phyloP scores from a whole-genome alignment of 1,140 invertebrate species.

The Bradysia coprophila region DNA sequence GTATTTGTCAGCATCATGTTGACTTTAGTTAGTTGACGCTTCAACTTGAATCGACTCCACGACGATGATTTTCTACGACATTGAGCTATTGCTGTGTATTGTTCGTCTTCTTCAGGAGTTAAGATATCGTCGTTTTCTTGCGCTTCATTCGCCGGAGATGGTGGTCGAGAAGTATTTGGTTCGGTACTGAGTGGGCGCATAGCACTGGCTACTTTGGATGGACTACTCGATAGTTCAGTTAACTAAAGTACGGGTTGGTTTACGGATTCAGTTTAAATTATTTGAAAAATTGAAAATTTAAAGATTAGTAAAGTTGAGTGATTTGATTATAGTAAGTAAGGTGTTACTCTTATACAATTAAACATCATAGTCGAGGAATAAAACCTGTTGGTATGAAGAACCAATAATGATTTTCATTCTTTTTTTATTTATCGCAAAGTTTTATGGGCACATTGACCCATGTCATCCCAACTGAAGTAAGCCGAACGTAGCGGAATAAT shows the following conservation, averaged over 20 bases:
- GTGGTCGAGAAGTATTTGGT: slow-evolving; percentile 1
- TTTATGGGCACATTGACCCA: too few species aligned
- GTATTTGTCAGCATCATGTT: slow-evolving; percentile 58
- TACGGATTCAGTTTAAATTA: too few species aligned
- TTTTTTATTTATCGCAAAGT: too few species aligned
- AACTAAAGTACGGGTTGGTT: not conserved
- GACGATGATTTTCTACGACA: slow-evolving; percentile 35
- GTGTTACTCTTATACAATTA: too few species aligned
- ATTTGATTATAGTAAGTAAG: too few species aligned
- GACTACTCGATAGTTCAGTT: not conserved
- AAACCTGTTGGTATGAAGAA: too few species aligned
- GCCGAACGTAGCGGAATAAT: too few species aligned
- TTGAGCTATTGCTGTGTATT: slow-evolving; percentile 11
- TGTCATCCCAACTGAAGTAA: too few species aligned
- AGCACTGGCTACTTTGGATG: not conserved
- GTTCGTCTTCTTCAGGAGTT: slow-evolving; percentile 9
- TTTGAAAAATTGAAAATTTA: too few species aligned
- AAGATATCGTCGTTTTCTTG: slow-evolving; percentile 4
- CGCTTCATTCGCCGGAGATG: slow-evolving; percentile 5
- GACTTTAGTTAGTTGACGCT: slow-evolving; percentile 59
- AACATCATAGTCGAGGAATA: too few species aligned
- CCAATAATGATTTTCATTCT: too few species aligned
- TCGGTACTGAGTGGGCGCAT: not conserved
- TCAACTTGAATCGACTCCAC: slow-evolving; percentile 60
- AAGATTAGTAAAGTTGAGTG: too few species aligned